These are phyloP conservation scores for Tetrax tetrax DNA, from an alignment of 2,113 vertebrate species.

Conservation along the genomic window DNA sequence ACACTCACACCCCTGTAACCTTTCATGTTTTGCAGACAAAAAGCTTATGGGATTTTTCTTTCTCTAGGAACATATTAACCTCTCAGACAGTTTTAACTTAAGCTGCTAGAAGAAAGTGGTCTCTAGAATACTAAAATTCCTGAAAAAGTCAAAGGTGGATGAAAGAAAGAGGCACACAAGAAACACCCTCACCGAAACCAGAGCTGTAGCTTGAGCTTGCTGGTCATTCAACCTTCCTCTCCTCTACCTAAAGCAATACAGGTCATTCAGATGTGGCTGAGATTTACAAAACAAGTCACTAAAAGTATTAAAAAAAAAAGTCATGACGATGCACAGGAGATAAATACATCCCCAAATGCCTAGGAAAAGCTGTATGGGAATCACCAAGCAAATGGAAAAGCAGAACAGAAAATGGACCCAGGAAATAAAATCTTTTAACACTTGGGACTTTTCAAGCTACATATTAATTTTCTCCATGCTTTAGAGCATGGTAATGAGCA, in stretches of 20 bases:
- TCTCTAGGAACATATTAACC: background rate
- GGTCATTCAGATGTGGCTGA: background rate
- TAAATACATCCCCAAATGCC: background rate
- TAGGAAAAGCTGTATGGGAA: background rate
- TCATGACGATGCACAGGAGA: background rate
- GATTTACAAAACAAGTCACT: background rate
- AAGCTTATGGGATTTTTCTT: background rate
- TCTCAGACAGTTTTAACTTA: background rate
- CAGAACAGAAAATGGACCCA: background rate
- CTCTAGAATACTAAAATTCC: background rate
- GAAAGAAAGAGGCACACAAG: background rate
- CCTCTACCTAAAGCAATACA: background rate
- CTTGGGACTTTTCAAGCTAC: background rate
- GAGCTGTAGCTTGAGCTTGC: background rate
- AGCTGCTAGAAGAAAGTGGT: background rate
- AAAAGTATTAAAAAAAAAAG: no score
- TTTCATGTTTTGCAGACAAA: accelerated
- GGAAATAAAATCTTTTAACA: slow-evolving; percentile 7
- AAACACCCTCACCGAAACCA: background rate
- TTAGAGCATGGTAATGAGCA: background rate
- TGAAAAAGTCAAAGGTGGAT: background rate
- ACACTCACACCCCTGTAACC: background rate
- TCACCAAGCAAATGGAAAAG: background rate
- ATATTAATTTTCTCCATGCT: background rate
- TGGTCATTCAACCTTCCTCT: background rate